Percentiles rank a stretch among this genome's conserved stretches.
These are phyloP conservation scores for Misgurnus mizolepis DNA, from an alignment of 2,113 vertebrate genomes.

Conservation along the genomic window DNA sequence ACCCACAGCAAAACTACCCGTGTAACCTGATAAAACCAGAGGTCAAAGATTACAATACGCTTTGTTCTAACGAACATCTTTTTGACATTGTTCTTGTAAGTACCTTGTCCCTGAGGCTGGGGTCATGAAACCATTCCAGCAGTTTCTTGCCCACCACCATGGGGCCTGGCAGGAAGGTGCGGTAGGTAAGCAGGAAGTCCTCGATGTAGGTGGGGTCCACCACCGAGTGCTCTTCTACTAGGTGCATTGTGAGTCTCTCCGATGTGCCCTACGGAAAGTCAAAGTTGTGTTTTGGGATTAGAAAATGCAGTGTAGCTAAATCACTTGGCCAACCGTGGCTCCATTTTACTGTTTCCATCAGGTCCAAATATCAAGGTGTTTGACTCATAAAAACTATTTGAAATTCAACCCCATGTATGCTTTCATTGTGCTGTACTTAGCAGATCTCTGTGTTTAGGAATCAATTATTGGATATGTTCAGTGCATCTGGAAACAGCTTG, in stretches of 20 bases:
- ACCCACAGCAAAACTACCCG: conserved; percentile 99
- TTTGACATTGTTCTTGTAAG: neutral
- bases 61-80: too few relatives aligned
- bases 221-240: conserved; percentile 97
- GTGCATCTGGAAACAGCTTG: conserved; percentile 10
- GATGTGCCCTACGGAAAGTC: conserved; percentile 82
- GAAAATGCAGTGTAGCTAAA: too few relatives aligned
- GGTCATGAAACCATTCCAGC: conserved; percentile 98
- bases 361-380: neutral
- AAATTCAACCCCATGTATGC: neutral
- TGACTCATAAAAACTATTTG: neutral
- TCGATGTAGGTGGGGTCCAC: conserved; percentile 98
- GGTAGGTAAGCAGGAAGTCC: conserved; percentile 96
- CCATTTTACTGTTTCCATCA: neutral
- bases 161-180: conserved; percentile 97
- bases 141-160: conserved; percentile 99
- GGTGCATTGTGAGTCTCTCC: conserved; percentile 96
- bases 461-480: conserved; percentile 16
- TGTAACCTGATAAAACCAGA: conserved; percentile 84
- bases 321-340: neutral
- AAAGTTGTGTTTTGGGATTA: too few relatives aligned
- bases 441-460: conserved; percentile 28
- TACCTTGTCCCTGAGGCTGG: conserved; percentile 99
- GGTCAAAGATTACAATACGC: neutral
- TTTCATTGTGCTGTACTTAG: conserved; percentile 14